phyloP scores from a whole-genome alignment of 2,888 invertebrate genomes.

The Chalcosyrphus nemorum region DNA sequence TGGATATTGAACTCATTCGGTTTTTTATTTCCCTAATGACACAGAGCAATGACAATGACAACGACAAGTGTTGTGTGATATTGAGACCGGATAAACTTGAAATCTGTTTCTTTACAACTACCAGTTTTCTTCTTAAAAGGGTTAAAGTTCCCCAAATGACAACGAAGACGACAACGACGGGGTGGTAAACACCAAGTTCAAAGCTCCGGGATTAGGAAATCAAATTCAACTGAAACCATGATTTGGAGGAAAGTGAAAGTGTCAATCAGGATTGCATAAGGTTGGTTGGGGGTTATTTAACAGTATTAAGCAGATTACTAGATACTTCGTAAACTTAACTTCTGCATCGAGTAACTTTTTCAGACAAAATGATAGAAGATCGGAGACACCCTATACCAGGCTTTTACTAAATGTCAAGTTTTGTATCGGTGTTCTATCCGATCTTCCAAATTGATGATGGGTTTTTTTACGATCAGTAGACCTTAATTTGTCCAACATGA shows the following conservation, averaged over 20 bases:
- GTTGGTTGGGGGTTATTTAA: neutral
- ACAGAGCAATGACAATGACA: slow-evolving; percentile 40
- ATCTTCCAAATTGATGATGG: too few relatives aligned
- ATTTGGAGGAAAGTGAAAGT: neutral
- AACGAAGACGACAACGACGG: too few relatives aligned
- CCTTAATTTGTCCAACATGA: too few relatives aligned
- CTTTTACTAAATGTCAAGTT: too few relatives aligned
- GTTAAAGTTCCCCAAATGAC: slow-evolving; percentile 51
- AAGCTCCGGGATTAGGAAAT: slow-evolving; percentile 4
- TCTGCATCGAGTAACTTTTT: too few relatives aligned
- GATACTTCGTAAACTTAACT: too few relatives aligned
- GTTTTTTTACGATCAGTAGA: too few relatives aligned
- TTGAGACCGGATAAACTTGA: slow-evolving; percentile 66
- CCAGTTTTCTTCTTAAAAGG: slow-evolving; percentile 45
- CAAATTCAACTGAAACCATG: neutral
- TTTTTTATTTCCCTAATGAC: slow-evolving; percentile 72
- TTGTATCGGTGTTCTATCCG: too few relatives aligned
- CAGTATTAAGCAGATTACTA: too few relatives aligned
- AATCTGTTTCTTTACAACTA: slow-evolving; percentile 49
- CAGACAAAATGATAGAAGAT: too few relatives aligned
- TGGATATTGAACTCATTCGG: slow-evolving; percentile 69
- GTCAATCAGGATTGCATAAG: neutral
- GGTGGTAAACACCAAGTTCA: neutral
- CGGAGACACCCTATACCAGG: too few relatives aligned
- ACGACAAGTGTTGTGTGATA: slow-evolving; percentile 6